Percentiles rank a stretch among this genome's conserved stretches.
Evolutionary conservation across 1,140 invertebrate species (phyloP).

Genomic region (Bemisia tabaci): DNA sequence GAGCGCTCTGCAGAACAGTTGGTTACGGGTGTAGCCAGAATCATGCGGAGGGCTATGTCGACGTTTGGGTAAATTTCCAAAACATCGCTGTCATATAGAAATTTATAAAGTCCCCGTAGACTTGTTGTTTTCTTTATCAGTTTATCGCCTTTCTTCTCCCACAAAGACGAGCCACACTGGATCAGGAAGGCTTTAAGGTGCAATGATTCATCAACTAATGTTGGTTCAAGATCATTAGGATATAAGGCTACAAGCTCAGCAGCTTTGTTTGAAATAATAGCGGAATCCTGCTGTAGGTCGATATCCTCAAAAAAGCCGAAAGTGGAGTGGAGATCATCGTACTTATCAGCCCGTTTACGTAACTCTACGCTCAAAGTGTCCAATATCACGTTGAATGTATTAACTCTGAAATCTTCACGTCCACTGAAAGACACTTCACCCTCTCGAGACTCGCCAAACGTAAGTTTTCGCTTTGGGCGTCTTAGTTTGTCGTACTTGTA

Average conservation of each 20-base stretch:
- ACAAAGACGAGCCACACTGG: too few species aligned
- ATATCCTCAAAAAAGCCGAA: too few species aligned
- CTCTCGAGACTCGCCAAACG: background rate
- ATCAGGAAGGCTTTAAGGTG: too few species aligned
- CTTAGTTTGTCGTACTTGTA: background rate
- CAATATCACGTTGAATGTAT: conserved; percentile 8
- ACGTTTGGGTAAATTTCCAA: conserved; percentile 2
- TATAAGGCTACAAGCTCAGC: too few species aligned
- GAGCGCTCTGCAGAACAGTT: background rate
- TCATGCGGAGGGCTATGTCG: conserved; percentile 1
- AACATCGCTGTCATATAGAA: background rate
- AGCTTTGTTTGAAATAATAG: too few species aligned
- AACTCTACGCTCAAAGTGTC: conserved; percentile 1
- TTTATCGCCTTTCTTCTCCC: too few species aligned
- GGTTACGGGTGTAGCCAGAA: background rate
- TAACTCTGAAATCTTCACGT: conserved; percentile 3
- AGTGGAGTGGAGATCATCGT: too few species aligned
- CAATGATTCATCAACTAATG: too few species aligned
- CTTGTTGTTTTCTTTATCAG: conserved; percentile 1
- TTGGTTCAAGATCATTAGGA: too few species aligned
- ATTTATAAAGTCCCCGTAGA: too few species aligned
- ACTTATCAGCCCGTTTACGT: conserved; percentile 4
- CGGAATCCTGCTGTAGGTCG: too few species aligned
- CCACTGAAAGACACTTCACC: background rate
- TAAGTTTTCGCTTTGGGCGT: conserved; percentile 2